Conservation (phyloP, 1,140 invertebrate genomes). For the Diachasma alloeum region DNA sequence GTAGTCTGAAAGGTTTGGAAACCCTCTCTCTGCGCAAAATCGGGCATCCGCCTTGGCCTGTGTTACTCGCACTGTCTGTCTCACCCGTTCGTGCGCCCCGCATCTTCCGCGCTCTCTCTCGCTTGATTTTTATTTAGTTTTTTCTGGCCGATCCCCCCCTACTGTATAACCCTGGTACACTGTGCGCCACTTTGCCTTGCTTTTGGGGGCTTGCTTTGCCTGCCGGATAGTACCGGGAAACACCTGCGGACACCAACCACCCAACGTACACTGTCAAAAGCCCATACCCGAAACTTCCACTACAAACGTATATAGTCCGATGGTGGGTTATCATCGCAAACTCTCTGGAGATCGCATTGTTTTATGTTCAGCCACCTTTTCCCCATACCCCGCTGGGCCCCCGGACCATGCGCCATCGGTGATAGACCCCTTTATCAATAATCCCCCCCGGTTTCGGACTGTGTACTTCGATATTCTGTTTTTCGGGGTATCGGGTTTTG, state of each 20-base stretch:
- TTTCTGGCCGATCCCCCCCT: background rate
- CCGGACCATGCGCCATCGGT: slow-evolving; percentile 22
- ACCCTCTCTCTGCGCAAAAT: slow-evolving; percentile 2
- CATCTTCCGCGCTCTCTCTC: background rate
- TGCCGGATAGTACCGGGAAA: slow-evolving; percentile 3
- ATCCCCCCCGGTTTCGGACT: slow-evolving; percentile 24
- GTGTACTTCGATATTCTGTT: slow-evolving; percentile 2
- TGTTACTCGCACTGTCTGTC: background rate
- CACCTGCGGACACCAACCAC: slow-evolving; percentile 30
- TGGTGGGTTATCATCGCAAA: slow-evolving; percentile 30
- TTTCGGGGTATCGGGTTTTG: background rate
- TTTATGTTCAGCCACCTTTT: slow-evolving; percentile 33
- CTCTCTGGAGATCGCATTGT: slow-evolving; percentile 35
- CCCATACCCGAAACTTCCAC: slow-evolving; percentile 1
- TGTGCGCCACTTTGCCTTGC: slow-evolving; percentile 4
- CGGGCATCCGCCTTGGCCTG: background rate
- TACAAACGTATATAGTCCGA: slow-evolving; percentile 9
- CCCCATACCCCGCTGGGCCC: slow-evolving; percentile 23
- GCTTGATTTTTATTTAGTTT: background rate
- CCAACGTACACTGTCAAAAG: slow-evolving; percentile 12
- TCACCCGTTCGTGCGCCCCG: background rate
- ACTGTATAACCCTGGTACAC: background rate
- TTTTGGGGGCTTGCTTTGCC: background rate
- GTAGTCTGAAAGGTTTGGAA: background rate
- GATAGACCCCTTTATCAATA: slow-evolving; percentile 42